Evolutionary conservation across 2,888 invertebrate genomes (phyloP).

Genomic region (Mactromeris polynyma): DNA sequence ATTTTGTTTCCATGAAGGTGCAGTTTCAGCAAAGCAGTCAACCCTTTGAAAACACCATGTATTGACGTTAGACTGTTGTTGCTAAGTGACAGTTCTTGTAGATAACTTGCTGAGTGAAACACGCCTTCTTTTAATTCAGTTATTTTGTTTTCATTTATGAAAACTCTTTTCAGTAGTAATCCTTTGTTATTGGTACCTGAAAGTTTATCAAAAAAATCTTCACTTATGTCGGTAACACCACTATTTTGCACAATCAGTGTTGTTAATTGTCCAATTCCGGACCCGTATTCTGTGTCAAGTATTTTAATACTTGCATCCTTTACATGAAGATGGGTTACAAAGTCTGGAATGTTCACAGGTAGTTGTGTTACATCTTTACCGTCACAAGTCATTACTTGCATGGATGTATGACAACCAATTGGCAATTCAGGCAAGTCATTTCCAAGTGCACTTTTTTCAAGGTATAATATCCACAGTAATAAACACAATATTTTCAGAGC

Average conservation of each 20-base stretch:
- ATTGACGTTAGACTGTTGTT: slow-evolving; percentile 90
- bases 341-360: slow-evolving; percentile 58
- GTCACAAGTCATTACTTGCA: slow-evolving; percentile 50
- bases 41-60: slow-evolving; percentile 87
- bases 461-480: neutral
- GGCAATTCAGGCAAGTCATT: neutral
- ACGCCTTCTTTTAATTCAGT: slow-evolving; percentile 40
- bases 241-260: slow-evolving; percentile 61
- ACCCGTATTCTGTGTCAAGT: slow-evolving; percentile 31
- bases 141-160: slow-evolving; percentile 56
- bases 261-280: slow-evolving; percentile 46
- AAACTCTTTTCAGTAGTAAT: neutral
- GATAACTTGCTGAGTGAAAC: slow-evolving; percentile 49
- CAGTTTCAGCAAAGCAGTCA: slow-evolving; percentile 67
- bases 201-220: slow-evolving; percentile 52
- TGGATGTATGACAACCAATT: neutral
- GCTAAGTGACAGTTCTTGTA: slow-evolving; percentile 90
- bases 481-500: neutral
- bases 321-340: slow-evolving; percentile 55
- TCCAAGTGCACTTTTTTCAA: neutral
- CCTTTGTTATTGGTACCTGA: neutral
- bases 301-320: slow-evolving; percentile 48
- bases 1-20: slow-evolving; percentile 73
- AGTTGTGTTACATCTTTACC: slow-evolving; percentile 61
- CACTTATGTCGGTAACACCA: slow-evolving; percentile 46